Percentiles rank a stretch among this genome's conserved stretches.
phyloP scores from a whole-genome alignment of 1,140 invertebrate species.

The Leucophenga varia region DNA sequence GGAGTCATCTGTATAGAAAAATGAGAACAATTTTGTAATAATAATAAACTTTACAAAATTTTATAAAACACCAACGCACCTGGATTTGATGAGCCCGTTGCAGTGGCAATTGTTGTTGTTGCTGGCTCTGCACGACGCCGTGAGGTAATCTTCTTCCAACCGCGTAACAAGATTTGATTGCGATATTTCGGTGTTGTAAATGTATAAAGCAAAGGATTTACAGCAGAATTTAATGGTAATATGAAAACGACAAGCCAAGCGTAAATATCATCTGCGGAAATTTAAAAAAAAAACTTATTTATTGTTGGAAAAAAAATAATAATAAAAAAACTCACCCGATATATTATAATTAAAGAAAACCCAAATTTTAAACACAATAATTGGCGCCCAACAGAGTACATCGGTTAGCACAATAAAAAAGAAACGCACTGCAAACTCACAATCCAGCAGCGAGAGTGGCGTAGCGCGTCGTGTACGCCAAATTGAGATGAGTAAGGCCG shows the following conservation, averaged over 20 bases:
- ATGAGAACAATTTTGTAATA: neutral
- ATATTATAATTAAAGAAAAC: constrained; percentile 63
- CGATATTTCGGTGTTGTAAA: constrained; percentile 73
- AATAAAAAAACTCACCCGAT: constrained; percentile 53
- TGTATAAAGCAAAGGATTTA: constrained; percentile 79
- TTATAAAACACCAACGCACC: no score
- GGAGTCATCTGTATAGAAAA: constrained; percentile 13
- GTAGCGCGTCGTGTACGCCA: constrained; percentile 64
- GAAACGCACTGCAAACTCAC: constrained; percentile 70
- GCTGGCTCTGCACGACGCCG: constrained; percentile 37
- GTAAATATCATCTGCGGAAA: constrained; percentile 64
- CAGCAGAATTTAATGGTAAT: constrained; percentile 74
- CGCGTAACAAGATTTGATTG: constrained; percentile 56
- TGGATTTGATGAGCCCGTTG: constrained; percentile 46
- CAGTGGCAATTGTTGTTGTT: constrained; percentile 43
- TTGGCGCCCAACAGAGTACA: constrained; percentile 74
- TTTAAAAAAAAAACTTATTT: constrained; percentile 5
- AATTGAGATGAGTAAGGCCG: constrained; percentile 67
- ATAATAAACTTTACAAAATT: no score
- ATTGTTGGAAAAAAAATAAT: neutral
- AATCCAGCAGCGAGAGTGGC: constrained; percentile 64
- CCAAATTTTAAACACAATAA: constrained; percentile 69
- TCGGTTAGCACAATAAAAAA: constrained; percentile 77
- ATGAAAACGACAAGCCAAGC: constrained; percentile 78
- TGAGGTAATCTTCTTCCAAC: constrained; percentile 53